A percentile compares a stretch with the other conserved stretches of the same genome.
Evolutionary conservation across 2,113 vertebrate species (phyloP).

Genomic region (Tenrec ecaudatus): DNA sequence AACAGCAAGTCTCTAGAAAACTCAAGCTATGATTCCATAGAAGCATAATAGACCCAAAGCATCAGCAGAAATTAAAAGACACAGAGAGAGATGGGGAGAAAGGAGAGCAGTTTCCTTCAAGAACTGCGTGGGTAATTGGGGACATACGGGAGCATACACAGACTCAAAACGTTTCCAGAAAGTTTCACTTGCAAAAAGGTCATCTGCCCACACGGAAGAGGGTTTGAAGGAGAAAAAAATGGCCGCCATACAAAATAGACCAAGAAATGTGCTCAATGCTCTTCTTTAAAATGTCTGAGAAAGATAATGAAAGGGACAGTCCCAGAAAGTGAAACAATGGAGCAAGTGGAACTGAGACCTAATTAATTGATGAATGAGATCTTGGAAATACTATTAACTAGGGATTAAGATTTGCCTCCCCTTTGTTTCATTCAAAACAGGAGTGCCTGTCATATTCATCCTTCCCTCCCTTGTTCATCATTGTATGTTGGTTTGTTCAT

Average conservation of each 20-base stretch:
- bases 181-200: neutral
- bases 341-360: neutral
- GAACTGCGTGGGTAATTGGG: neutral
- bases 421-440: neutral
- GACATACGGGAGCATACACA: neutral
- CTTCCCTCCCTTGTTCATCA: neutral
- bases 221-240: neutral
- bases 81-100: neutral
- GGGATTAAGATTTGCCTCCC: neutral
- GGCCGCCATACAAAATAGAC: neutral
- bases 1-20: neutral
- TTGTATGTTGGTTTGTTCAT: neutral
- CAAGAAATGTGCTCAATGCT: neutral
- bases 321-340: neutral
- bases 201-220: neutral
- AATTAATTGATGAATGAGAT: neutral
- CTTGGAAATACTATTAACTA: neutral
- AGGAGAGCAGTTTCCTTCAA: neutral
- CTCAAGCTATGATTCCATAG: too few species aligned
- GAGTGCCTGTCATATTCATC: neutral
- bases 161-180: constrained; percentile 13
- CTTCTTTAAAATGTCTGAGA: neutral
- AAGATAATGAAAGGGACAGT: constrained; percentile 1
- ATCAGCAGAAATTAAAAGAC: neutral
- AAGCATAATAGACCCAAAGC: neutral